Conservation (phyloP, 35 echinoderm and acorn worm genomes). For the Patiria miniata region DNA sequence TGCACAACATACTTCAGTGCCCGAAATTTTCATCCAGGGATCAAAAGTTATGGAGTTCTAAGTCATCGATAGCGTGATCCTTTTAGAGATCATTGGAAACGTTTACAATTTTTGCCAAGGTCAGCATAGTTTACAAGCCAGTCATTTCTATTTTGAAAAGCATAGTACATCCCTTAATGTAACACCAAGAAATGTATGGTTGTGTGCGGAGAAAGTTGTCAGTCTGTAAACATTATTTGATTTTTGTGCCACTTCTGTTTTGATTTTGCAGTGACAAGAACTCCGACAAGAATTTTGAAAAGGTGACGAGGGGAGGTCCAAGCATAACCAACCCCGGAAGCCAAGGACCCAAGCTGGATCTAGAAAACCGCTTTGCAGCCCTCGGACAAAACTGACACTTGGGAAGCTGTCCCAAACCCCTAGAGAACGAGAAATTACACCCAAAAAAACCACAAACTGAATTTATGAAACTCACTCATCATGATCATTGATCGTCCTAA, state of each 20-base stretch:
- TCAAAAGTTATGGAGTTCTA: too few species aligned
- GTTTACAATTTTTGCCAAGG: too few species aligned
- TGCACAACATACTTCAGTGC: too few species aligned
- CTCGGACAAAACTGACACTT: slow-evolving; percentile 25
- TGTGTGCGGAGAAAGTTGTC: too few species aligned
- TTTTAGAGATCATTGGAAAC: too few species aligned
- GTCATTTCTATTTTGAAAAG: too few species aligned
- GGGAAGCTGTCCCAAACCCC: neutral
- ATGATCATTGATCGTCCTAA: neutral
- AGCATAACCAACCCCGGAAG: slow-evolving; percentile 21
- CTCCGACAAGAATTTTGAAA: slow-evolving; percentile 49
- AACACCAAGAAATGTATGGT: too few species aligned
- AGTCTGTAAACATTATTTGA: neutral
- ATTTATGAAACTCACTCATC: neutral
- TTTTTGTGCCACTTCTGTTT: too few species aligned
- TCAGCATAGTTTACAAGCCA: too few species aligned
- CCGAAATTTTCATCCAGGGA: too few species aligned
- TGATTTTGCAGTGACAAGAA: slow-evolving; percentile 56
- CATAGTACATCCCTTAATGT: too few species aligned
- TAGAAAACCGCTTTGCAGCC: slow-evolving; percentile 65
- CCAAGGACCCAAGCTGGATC: slow-evolving; percentile 46
- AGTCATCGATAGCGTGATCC: too few species aligned
- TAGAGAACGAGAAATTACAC: neutral
- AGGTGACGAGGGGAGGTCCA: slow-evolving; percentile 52
- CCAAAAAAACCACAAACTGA: neutral